These are phyloP conservation scores for Chrysocyon brachyurus DNA, from an alignment of 2,797 vertebrate species.

Conservation along the genomic window DNA sequence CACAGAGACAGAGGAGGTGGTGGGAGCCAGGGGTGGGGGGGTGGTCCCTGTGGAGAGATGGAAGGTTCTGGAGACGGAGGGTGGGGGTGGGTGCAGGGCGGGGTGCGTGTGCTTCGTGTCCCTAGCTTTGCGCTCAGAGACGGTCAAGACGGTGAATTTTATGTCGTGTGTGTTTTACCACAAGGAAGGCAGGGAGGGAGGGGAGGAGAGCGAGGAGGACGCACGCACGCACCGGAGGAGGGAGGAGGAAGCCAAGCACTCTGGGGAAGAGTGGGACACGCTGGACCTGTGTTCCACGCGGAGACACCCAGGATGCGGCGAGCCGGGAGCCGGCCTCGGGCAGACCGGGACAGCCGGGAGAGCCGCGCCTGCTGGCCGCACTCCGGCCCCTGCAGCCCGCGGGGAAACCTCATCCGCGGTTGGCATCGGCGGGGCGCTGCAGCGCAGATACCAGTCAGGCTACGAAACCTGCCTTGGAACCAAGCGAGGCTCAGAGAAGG, in stretches of 20 bases:
- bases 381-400: neutral
- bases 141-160: neutral
- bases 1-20: neutral
- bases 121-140: neutral
- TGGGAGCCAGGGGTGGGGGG: neutral
- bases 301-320: neutral
- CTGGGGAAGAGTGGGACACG: neutral
- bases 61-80: neutral
- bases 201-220: neutral
- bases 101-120: neutral
- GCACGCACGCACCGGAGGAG: no score
- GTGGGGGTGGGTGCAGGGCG: accelerated
- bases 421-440: neutral
- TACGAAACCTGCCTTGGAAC: neutral
- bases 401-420: neutral
- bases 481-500: neutral
- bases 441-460: neutral
- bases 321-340: neutral
- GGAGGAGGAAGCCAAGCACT: no score
- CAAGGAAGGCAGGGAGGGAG: neutral
- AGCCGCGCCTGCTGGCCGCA: neutral
- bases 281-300: neutral
- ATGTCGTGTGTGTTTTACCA: neutral
- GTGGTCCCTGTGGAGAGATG: neutral
- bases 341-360: neutral